These are phyloP conservation scores for Rutpela maculata DNA, from an alignment of 2,888 invertebrate genomes.

Conservation along the genomic window DNA sequence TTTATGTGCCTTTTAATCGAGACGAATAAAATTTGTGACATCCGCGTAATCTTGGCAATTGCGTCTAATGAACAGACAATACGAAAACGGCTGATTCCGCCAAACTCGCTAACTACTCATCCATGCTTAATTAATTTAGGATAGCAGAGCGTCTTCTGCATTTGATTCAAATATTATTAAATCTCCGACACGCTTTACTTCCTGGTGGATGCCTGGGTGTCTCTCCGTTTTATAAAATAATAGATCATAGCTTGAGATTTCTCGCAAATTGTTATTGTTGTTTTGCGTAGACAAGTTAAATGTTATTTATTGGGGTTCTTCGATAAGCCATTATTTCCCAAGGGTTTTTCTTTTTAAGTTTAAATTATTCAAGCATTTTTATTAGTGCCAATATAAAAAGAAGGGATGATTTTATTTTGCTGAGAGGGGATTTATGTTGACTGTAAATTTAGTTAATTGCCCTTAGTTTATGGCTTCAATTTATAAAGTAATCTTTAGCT, in stretches of 20 bases:
- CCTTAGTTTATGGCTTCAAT: too few species aligned
- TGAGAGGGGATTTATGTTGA: background rate
- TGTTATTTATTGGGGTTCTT: background rate
- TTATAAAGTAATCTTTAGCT: too few species aligned
- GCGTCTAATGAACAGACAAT: conserved; percentile 31
- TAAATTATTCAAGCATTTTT: background rate
- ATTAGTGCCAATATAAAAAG: background rate
- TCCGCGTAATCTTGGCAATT: conserved; percentile 27
- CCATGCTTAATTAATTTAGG: conserved; percentile 31
- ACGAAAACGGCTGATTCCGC: conserved; percentile 17
- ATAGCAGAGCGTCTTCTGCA: conserved; percentile 4
- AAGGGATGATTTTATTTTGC: background rate
- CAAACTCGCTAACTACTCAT: conserved; percentile 24
- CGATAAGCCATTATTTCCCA: background rate
- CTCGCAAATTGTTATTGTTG: background rate
- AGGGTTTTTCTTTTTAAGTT: background rate
- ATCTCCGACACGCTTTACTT: background rate
- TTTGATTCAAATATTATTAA: conserved; percentile 14
- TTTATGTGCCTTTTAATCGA: conserved; percentile 14
- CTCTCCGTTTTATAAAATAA: conserved; percentile 8
- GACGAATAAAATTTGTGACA: conserved; percentile 23
- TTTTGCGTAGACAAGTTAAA: background rate
- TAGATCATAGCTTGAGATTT: background rate
- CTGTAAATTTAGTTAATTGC: too few species aligned
- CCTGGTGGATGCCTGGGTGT: background rate